phyloP scores from a whole-genome alignment of 1,140 invertebrate species.

The Arion vulgaris region DNA sequence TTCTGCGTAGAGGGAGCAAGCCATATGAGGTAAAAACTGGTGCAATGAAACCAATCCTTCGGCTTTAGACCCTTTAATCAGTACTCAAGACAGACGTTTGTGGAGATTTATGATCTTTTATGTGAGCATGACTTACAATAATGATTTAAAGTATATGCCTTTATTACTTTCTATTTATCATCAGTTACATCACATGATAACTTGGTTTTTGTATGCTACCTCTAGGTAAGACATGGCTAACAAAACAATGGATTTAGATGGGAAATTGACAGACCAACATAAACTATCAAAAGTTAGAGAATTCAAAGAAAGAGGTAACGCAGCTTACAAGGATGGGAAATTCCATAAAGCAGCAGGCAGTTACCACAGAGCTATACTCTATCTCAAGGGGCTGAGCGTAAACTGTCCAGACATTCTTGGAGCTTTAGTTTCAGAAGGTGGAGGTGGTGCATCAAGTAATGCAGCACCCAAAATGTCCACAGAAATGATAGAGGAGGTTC shows the following conservation, averaged over 20 bases:
- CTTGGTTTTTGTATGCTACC: too few relatives aligned
- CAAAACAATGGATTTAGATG: not conserved
- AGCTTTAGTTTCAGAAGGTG: not conserved
- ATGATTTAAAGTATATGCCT: too few relatives aligned
- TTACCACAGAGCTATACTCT: slow-evolving; percentile 20
- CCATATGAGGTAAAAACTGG: too few relatives aligned
- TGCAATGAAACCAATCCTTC: too few relatives aligned
- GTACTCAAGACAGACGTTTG: too few relatives aligned
- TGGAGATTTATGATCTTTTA: too few relatives aligned
- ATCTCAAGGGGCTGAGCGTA: slow-evolving; percentile 20
- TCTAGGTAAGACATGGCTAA: too few relatives aligned
- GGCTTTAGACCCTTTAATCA: too few relatives aligned
- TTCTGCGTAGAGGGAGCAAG: too few relatives aligned
- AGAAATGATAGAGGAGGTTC: not conserved
- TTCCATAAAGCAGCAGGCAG: slow-evolving; percentile 17
- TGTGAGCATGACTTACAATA: too few relatives aligned
- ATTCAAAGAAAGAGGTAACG: slow-evolving; percentile 36
- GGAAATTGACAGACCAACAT: not conserved
- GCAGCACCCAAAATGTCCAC: not conserved
- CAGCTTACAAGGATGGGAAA: slow-evolving; percentile 21
- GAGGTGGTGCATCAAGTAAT: not conserved
- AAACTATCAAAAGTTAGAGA: slow-evolving; percentile 16
- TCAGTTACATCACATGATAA: too few relatives aligned
- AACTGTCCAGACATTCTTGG: slow-evolving; percentile 23
- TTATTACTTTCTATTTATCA: too few relatives aligned